phyloP scores from a whole-genome alignment of 64 coral and sea anemone species.

The Pocillopora verrucosa region DNA sequence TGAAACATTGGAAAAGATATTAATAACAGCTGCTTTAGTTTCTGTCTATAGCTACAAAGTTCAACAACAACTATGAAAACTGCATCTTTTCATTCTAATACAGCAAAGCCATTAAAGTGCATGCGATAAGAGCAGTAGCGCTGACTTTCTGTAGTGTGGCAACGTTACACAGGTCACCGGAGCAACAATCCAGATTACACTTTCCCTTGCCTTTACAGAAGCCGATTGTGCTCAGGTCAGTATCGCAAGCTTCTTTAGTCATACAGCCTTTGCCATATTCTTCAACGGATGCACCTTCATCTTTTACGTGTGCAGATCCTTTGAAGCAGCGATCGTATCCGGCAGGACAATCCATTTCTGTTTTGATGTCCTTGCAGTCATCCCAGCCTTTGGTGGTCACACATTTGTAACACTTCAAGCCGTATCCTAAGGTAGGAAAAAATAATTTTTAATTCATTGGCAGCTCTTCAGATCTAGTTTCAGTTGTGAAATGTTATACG shows the following conservation, averaged over 20 bases:
- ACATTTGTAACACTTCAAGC: conserved; percentile 15
- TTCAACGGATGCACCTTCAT: not conserved
- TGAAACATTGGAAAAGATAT: too few species aligned
- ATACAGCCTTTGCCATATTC: not conserved
- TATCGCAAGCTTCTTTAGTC: not conserved
- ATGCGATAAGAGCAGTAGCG: not conserved
- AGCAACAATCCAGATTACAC: conserved; percentile 8
- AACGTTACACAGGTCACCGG: conserved; percentile 39
- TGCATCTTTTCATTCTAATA: not conserved
- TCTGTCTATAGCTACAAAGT: too few species aligned
- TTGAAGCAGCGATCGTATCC: not conserved
- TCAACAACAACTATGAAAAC: too few species aligned
- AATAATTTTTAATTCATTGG: not conserved
- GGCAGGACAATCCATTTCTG: not conserved
- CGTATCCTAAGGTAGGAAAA: not conserved
- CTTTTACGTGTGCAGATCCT: not conserved
- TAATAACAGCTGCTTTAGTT: too few species aligned
- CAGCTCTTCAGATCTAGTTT: too few species aligned
- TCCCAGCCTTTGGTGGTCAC: not conserved
- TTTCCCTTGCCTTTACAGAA: conserved; percentile 8
- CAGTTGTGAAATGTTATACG: not conserved
- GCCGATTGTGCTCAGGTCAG: not conserved
- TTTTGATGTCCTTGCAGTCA: not conserved
- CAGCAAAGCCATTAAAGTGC: not conserved
- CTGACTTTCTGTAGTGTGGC: not conserved